Evolutionary conservation across 1,140 invertebrate species (phyloP).

Genomic region (Leucophenga varia): DNA sequence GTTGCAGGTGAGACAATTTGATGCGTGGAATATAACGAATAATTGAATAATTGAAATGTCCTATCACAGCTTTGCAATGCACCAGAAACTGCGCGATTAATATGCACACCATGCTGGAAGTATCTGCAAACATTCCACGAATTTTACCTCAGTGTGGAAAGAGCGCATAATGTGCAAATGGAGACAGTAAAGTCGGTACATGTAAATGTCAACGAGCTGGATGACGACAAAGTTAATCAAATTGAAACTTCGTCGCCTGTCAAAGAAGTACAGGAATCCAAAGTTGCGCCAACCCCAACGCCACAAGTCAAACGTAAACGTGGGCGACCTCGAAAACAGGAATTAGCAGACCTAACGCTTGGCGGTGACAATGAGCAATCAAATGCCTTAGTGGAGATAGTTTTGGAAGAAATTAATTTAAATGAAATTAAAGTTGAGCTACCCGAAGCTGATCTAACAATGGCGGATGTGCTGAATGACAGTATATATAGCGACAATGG

Average conservation of each 20-base stretch:
- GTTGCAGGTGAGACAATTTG: slow-evolving; percentile 24
- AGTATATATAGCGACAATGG: neutral
- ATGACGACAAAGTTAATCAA: too few relatives aligned
- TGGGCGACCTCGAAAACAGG: slow-evolving; percentile 19
- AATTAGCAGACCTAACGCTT: too few relatives aligned
- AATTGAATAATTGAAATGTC: too few relatives aligned
- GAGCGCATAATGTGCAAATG: slow-evolving; percentile 20
- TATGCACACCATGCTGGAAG: slow-evolving; percentile 33
- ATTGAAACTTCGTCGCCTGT: too few relatives aligned
- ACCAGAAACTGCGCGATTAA: slow-evolving; percentile 12
- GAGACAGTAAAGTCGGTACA: too few relatives aligned
- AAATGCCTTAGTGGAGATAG: too few relatives aligned
- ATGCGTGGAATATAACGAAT: too few relatives aligned
- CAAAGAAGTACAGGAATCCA: too few relatives aligned
- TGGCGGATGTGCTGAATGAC: slow-evolving; percentile 37
- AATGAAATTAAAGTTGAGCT: slow-evolving; percentile 44
- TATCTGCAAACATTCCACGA: slow-evolving; percentile 33
- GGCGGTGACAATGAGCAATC: too few relatives aligned
- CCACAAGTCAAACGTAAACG: slow-evolving; percentile 31
- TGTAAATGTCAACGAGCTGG: too few relatives aligned
- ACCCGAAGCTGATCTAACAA: slow-evolving; percentile 36
- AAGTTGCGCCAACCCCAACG: slow-evolving; percentile 29
- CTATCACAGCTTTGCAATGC: too few relatives aligned
- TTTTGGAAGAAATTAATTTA: slow-evolving; percentile 39
- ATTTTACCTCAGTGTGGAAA: slow-evolving; percentile 32